Base-by-base conservation (phyloP, 1,140 invertebrate genomes). In the Rhopalosiphum maidis region DNA sequence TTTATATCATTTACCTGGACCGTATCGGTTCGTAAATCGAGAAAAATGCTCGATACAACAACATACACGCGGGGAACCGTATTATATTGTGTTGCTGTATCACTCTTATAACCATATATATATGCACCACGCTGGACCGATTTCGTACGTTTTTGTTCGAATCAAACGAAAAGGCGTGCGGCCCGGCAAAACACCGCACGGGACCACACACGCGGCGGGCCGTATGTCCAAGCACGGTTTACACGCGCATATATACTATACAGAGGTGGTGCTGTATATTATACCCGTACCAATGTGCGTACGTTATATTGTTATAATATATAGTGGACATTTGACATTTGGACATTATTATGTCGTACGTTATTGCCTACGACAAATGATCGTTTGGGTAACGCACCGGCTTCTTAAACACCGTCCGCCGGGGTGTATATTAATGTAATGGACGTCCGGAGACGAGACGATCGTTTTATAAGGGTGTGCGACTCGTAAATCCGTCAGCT, bases 111-210 rank as follows among this genome's bases (percentile, higher is more conserved):
- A 77, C 48, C 48, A 18, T 51, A 51, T 48, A 46, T 41, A 46
- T 46, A 46, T 11, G 15, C 3, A 6, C 30, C 60, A 9, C 37
- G 4, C 2, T 85, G 83, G 41, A 43, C 41, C n/a, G 86, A 51
- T 88, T 88, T n/a, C 18, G 86, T 51, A 51, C 87, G 46, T 9
- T 18, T 35, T 9, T 25, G n/a, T 83, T 51, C 37, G n/a, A 83
- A 91, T 91, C 68, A 83, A 91, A 91, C 68, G 90, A 82, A 91
- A 90, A 48, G 68, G 68, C 90, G 60, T 60, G n/a, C 4, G 55
- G 25, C 7, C 68, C 48, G 90, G 68, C 90, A 51, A 83, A 91
- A 91, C 90, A 90, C 23, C 7, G 55, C 51, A 41, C 1, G 3
- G 23, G 90, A 91, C 90, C 90, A 83, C 90, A 91, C 90, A 91